Evolutionary conservation across 2,888 invertebrate species (phyloP).

Genomic region (Steinernema hermaphroditum): DNA sequence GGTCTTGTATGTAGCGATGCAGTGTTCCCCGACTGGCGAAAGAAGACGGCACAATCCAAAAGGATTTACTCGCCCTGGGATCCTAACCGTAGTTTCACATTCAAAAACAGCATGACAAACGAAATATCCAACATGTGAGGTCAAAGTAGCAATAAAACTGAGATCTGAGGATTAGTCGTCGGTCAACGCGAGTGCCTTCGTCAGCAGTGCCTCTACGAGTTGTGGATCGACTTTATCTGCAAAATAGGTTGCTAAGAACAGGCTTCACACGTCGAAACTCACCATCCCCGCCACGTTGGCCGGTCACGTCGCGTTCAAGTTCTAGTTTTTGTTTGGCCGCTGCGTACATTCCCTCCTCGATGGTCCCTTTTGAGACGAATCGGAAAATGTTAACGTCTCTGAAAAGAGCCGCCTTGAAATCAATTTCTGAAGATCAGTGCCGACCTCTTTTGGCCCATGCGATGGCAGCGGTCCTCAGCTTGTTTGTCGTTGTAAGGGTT

Average conservation of each 20-base stretch:
- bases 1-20: no score
- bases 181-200: neutral
- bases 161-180: neutral
- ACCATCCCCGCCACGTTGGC: constrained; percentile 67
- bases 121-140: neutral
- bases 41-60: no score
- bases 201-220: neutral
- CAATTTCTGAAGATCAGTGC: neutral
- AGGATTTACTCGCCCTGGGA: no score
- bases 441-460: constrained; percentile 57
- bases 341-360: constrained; percentile 88
- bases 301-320: constrained; percentile 82
- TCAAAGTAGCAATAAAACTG: neutral
- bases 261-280: no score
- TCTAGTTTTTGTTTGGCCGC: constrained; percentile 87
- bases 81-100: no score
- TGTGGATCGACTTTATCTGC: neutral
- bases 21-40: no score
- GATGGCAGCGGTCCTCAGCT: constrained; percentile 77
- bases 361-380: constrained; percentile 81
- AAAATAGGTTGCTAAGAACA: no score
- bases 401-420: constrained; percentile 46
- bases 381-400: constrained; percentile 84
- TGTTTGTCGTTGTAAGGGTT: constrained; percentile 97
- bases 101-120: no score